These are phyloP conservation scores for Drosophila algonquin DNA, from an alignment of 2,888 invertebrate genomes.

Conservation along the genomic window DNA sequence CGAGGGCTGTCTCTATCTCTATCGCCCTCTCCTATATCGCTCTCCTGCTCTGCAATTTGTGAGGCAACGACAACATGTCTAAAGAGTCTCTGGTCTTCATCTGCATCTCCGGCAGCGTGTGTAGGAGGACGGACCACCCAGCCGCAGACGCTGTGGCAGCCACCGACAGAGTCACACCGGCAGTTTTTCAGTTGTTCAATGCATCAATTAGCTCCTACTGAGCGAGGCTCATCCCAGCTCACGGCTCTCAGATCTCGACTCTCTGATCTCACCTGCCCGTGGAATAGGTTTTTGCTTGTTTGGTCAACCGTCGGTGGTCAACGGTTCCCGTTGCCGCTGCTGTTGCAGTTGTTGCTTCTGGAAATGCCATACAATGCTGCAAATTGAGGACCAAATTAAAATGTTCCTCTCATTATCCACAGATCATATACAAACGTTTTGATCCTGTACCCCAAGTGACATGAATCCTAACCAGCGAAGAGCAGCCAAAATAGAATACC, in stretches of 20 bases:
- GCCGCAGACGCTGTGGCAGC: slow-evolving; percentile 32
- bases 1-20: slow-evolving; percentile 35
- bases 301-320: slow-evolving; percentile 36
- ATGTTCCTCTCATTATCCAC: slow-evolving; percentile 21
- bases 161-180: background rate
- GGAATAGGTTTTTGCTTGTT: slow-evolving; percentile 1
- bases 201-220: slow-evolving; percentile 72
- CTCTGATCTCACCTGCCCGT: slow-evolving; percentile 20
- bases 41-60: slow-evolving; percentile 58
- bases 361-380: slow-evolving; percentile 28
- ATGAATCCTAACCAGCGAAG: background rate
- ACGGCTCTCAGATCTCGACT: background rate
- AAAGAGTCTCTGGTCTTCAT: slow-evolving; percentile 47
- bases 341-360: too few relatives aligned
- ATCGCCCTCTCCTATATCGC: slow-evolving; percentile 29
- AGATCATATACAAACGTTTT: slow-evolving; percentile 15
- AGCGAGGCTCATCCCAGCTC: slow-evolving; percentile 21
- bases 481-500: slow-evolving; percentile 27
- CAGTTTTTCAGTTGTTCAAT: slow-evolving; percentile 22
- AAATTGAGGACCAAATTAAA: slow-evolving; percentile 55
- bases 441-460: too few relatives aligned
- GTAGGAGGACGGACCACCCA: slow-evolving; percentile 60
- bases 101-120: background rate
- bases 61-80: slow-evolving; percentile 73
- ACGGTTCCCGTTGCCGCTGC: background rate